These are phyloP conservation scores for Enteromius radiatus DNA, from an alignment of 2,797 vertebrate genomes.

Conservation along the genomic window DNA sequence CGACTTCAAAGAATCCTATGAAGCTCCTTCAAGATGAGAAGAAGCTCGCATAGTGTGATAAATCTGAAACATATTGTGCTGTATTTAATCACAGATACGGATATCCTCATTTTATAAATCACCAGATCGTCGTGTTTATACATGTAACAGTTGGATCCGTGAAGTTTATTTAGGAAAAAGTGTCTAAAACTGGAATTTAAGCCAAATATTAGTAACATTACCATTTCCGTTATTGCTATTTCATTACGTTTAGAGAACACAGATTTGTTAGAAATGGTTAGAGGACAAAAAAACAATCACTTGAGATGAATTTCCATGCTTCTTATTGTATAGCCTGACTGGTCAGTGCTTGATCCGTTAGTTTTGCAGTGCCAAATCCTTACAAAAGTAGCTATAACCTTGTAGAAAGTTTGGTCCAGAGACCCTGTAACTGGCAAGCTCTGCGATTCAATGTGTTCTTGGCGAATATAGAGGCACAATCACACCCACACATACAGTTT, in stretches of 20 bases:
- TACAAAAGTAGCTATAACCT: constrained; percentile 54
- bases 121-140: background rate
- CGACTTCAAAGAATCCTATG: constrained; percentile 72
- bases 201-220: constrained; percentile 5
- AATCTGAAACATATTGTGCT: constrained; percentile 11
- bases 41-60: constrained; percentile 39
- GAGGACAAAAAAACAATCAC: background rate
- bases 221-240: constrained; percentile 46
- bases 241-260: background rate
- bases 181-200: background rate
- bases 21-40: constrained; percentile 63
- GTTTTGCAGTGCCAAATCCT: constrained; percentile 77
- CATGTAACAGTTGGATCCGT: background rate
- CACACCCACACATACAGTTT: constrained; percentile 53
- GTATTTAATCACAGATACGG: constrained; percentile 7
- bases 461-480: constrained; percentile 69
- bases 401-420: constrained; percentile 81
- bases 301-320: constrained; percentile 8
- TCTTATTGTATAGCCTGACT: background rate
- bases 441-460: constrained; percentile 82
- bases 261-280: constrained; percentile 26
- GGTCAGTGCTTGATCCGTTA: constrained; percentile 58
- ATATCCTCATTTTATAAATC: background rate
- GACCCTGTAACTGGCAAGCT: constrained; percentile 77
- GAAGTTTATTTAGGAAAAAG: background rate